Evolutionary conservation across 2,113 vertebrate species (phyloP), one percentile per base, ranked within the genome.

Genomic region (Tragelaphus buxtoni): DNA sequence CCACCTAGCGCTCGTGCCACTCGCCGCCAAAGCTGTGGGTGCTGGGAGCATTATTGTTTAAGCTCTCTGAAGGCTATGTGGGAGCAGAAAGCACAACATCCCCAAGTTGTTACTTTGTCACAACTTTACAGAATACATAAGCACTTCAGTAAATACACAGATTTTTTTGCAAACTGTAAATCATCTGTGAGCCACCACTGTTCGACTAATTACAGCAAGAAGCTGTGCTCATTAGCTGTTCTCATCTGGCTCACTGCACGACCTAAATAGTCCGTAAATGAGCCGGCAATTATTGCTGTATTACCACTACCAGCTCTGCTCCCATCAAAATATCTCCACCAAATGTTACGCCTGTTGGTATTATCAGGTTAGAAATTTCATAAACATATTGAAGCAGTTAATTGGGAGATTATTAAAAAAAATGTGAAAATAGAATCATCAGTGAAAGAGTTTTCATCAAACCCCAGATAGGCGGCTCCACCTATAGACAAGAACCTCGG

Each of bases 171-270:
- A 99, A 99, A 99, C 99, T 99, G 98, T 99, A 99, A 99, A 99
- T 99, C 99, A 98, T 99, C 98, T 99, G 99, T 98, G 98, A 99
- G 98, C 98, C 98, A 99, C 99, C 99, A 99, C 99, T 99, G 99
- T 99, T 99, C 98, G 96, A 98, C 99, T 99, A 99, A 99, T 99
- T 99, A 99, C 99, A 98, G 98, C 98, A 99, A 99, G 99, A 99
- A 99, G 99, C 99, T 99, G 99, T 99, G 99, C 99, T 99, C 99
- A 99, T 99, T 99, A 99, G 98, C 98, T 99, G 98, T 99, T 99
- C 99, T 99, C 99, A 99, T 99, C 99, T 99, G 99, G 99, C 99
- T 99, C 98, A 99, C 99, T 99, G 99, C 99, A 99, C 98, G 99
- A 99, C 99, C 99, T 99, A 99, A 99, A 99, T 99, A 99, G 99